phyloP scores from a whole-genome alignment of 2,113 vertebrate species.

The Ranitomeya variabilis region DNA sequence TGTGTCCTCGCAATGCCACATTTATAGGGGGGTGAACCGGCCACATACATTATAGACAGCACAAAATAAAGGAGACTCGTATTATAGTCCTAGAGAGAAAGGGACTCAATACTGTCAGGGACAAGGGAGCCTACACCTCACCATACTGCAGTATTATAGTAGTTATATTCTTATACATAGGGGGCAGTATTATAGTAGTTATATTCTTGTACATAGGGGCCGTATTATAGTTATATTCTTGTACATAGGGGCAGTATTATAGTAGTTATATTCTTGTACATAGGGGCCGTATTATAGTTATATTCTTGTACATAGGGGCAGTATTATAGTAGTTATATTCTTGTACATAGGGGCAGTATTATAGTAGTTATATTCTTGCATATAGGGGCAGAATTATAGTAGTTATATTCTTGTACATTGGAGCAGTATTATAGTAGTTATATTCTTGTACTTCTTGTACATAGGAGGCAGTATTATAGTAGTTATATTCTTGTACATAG shows the following conservation, averaged over 20 bases:
- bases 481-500: too few relatives aligned
- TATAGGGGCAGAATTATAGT: too few relatives aligned
- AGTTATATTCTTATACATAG: conserved; percentile 16
- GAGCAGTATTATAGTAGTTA: too few relatives aligned
- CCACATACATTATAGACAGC: not conserved
- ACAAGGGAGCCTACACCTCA: too few relatives aligned
- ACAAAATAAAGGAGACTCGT: not conserved
- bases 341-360: not conserved
- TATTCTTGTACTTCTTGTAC: too few relatives aligned
- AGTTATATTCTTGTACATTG: too few relatives aligned
- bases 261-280: not conserved
- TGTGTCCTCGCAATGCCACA: not conserved
- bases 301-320: not conserved
- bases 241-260: too few relatives aligned
- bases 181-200: conserved; percentile 2
- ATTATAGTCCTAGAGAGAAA: not conserved
- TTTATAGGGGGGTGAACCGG: not conserved
- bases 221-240: too few relatives aligned
- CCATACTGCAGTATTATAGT: not conserved
- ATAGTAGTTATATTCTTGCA: too few relatives aligned
- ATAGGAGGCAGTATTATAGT: too few relatives aligned
- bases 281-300: not conserved
- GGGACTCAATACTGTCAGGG: too few relatives aligned
- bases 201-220: conserved; percentile 3
- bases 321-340: not conserved